Evolutionary conservation across 1,140 invertebrate species (phyloP).

Genomic region (Chlorops oryzae): DNA sequence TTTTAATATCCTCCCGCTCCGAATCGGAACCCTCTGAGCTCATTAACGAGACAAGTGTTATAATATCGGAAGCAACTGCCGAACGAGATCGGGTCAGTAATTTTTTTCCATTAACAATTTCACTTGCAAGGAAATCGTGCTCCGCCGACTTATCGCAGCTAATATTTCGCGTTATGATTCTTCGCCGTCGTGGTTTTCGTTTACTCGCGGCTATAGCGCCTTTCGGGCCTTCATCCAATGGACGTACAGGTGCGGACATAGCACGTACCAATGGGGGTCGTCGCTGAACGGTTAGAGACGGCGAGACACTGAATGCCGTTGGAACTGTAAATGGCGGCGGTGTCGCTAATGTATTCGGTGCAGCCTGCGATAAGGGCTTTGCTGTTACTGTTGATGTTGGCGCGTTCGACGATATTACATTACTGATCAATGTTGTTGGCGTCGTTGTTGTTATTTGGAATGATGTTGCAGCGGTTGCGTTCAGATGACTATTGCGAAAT

Average conservation of each 20-base stretch:
- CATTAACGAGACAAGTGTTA: slow-evolving; percentile 41
- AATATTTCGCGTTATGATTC: slow-evolving; percentile 29
- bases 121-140: neutral
- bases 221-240: slow-evolving; percentile 36
- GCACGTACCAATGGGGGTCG: slow-evolving; percentile 43
- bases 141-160: slow-evolving; percentile 12
- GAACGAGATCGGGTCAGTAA: slow-evolving; percentile 30
- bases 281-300: slow-evolving; percentile 33
- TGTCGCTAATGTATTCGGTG: neutral
- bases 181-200: slow-evolving; percentile 36
- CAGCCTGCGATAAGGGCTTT: neutral
- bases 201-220: slow-evolving; percentile 28
- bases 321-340: neutral
- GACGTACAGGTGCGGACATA: slow-evolving; percentile 46
- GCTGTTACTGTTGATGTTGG: neutral
- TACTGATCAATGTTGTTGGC: no score
- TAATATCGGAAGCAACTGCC: slow-evolving; percentile 37
- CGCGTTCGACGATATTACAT: neutral
- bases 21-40: slow-evolving; percentile 47
- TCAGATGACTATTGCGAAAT: slow-evolving; percentile 5
- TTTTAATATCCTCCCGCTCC: slow-evolving; percentile 35
- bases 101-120: slow-evolving; percentile 21
- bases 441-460: no score
- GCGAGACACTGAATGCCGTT: slow-evolving; percentile 17
- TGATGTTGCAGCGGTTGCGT: no score